phyloP scores from a whole-genome alignment of 2,797 vertebrate genomes.

The Scleropages formosus region DNA sequence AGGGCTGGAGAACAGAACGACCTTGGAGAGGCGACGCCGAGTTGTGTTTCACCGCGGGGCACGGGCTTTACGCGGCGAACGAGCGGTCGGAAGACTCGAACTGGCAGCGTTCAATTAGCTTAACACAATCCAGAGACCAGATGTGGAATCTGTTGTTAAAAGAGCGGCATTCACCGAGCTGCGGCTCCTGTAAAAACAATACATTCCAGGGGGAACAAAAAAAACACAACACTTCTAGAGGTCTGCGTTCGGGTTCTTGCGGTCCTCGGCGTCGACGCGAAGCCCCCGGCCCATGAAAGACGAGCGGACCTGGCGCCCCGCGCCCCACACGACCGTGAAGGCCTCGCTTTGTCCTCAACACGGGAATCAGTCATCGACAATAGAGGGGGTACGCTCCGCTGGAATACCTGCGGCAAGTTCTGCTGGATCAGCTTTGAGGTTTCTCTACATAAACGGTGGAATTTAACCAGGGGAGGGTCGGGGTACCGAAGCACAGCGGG shows the following conservation, averaged over 20 bases:
- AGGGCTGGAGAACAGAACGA: conserved; percentile 51
- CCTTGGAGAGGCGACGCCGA: conserved; percentile 53
- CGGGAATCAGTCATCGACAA: not conserved
- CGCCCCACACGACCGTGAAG: not conserved
- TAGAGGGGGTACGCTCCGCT: conserved; percentile 40
- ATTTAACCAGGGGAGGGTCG: conserved; percentile 44
- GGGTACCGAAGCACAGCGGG: conserved; percentile 40
- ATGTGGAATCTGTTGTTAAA: conserved; percentile 59
- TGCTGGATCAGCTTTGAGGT: conserved; percentile 40
- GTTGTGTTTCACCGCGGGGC: conserved; percentile 49
- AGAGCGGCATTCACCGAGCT: conserved; percentile 54
- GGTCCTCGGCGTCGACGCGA: not conserved
- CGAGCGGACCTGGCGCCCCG: not conserved
- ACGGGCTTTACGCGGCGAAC: conserved; percentile 57
- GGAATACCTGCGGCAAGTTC: conserved; percentile 49
- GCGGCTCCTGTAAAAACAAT: conserved; percentile 60
- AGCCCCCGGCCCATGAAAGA: not conserved
- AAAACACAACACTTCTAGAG: conserved; percentile 31
- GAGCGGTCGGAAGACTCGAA: conserved; percentile 57
- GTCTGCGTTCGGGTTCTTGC: not conserved
- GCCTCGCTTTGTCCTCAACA: not conserved
- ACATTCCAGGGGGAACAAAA: conserved; percentile 60
- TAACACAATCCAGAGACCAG: conserved; percentile 65
- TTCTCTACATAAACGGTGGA: conserved; percentile 54
- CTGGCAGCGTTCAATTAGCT: conserved; percentile 59